phyloP scores from a whole-genome alignment of 2,797 vertebrate genomes.

The Gephyroberyx darwinii region DNA sequence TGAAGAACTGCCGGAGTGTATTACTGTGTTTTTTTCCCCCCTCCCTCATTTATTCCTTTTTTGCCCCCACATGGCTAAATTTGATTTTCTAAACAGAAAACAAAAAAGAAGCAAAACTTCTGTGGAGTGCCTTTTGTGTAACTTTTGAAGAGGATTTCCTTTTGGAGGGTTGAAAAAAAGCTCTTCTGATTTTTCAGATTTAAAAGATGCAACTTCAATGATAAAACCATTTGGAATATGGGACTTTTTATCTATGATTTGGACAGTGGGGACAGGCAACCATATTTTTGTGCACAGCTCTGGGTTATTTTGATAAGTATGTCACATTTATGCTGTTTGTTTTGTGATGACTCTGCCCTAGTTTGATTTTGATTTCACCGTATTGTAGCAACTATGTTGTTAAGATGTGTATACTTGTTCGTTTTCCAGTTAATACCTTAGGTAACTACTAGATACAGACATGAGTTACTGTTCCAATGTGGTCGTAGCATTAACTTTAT shows the following conservation, averaged over 20 bases:
- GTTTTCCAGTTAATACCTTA: slow-evolving; percentile 16
- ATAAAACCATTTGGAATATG: slow-evolving; percentile 81
- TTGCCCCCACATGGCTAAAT: slow-evolving; percentile 35
- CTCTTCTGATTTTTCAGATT: slow-evolving; percentile 43
- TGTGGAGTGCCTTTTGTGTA: slow-evolving; percentile 41
- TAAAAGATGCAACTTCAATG: slow-evolving; percentile 74
- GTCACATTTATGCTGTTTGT: slow-evolving; percentile 67
- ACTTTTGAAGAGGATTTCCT: slow-evolving; percentile 41
- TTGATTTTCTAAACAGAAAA: slow-evolving; percentile 35
- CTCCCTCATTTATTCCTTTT: slow-evolving; percentile 38
- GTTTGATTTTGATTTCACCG: slow-evolving; percentile 36
- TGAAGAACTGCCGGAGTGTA: slow-evolving; percentile 32
- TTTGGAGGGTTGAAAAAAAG: slow-evolving; percentile 32
- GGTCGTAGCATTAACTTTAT: not conserved
- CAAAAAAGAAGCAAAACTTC: slow-evolving; percentile 26
- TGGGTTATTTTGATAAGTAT: slow-evolving; percentile 83
- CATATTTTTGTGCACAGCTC: slow-evolving; percentile 67
- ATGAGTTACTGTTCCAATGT: not conserved
- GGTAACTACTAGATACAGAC: not conserved
- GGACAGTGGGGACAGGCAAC: slow-evolving; percentile 73
- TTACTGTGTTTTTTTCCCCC: slow-evolving; percentile 7
- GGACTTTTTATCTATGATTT: slow-evolving; percentile 79
- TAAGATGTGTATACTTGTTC: slow-evolving; percentile 9
- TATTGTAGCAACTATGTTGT: slow-evolving; percentile 7
- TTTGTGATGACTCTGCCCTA: slow-evolving; percentile 23